phyloP scores from a whole-genome alignment of 2,113 vertebrate genomes.

The Podarcis cretensis region DNA sequence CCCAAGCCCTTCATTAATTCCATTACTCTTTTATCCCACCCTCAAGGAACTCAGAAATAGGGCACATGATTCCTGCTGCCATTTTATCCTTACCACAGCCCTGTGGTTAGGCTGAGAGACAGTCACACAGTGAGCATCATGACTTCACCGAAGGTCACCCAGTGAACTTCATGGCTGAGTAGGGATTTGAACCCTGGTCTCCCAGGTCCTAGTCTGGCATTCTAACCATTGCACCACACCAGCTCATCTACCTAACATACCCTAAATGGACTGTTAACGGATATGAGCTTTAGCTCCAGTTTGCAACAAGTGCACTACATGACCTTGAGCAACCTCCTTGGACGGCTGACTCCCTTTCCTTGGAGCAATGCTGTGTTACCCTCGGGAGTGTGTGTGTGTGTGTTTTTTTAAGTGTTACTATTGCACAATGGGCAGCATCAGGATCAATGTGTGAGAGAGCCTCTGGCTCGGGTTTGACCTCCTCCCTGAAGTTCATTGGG shows the following conservation, averaged over 20 bases:
- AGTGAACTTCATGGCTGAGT: background rate
- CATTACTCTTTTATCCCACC: background rate
- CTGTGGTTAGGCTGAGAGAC: background rate
- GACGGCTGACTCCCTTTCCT: background rate
- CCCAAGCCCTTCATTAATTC: background rate
- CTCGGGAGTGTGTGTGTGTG: fast-evolving
- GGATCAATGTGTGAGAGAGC: background rate
- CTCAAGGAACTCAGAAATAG: background rate
- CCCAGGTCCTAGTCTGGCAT: background rate
- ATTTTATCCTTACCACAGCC: background rate
- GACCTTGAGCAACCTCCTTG: background rate
- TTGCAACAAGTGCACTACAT: background rate
- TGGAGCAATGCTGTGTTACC: fast-evolving
- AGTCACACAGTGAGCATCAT: background rate
- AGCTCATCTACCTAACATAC: background rate
- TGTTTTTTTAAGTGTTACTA: background rate
- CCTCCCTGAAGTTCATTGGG: background rate
- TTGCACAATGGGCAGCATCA: background rate
- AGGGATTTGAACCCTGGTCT: background rate
- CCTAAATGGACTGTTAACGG: background rate
- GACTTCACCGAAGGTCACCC: background rate
- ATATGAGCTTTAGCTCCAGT: background rate
- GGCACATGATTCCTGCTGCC: background rate
- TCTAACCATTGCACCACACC: background rate
- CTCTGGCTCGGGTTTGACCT: background rate